A percentile compares a stretch with the other conserved stretches of the same genome.
These are phyloP conservation scores for Pomacea maculata DNA, from an alignment of 1,140 invertebrate genomes.

Conservation along the genomic window DNA sequence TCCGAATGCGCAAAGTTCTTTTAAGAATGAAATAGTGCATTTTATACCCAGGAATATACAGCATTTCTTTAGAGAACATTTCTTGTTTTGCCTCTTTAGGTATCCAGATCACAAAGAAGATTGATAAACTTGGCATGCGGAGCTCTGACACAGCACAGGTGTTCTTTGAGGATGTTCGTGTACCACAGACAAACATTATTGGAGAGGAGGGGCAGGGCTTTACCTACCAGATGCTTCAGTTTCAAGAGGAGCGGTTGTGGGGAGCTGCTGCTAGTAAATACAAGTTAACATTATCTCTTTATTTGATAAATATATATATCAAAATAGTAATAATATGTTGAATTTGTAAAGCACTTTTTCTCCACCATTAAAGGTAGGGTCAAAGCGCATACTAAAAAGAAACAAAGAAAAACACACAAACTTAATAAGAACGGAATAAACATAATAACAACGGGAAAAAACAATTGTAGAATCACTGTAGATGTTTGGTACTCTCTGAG, in stretches of 20 bases:
- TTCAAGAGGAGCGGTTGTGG: constrained; percentile 71
- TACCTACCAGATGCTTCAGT: constrained; percentile 74
- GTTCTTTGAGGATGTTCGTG: constrained; percentile 71
- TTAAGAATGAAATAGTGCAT: not conserved
- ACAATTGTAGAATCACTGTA: no score
- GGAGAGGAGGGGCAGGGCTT: constrained; percentile 73
- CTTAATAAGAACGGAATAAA: no score
- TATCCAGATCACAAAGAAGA: constrained; percentile 61
- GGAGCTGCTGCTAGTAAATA: constrained; percentile 61
- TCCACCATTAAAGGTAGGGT: no score
- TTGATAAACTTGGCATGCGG: constrained; percentile 71
- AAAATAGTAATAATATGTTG: no score
- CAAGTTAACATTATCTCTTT: not conserved
- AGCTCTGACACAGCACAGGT: constrained; percentile 72
- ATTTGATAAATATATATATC: no score
- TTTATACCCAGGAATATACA: not conserved
- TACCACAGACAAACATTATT: constrained; percentile 70
- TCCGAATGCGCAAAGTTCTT: no score
- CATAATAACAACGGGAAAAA: no score
- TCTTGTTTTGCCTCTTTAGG: constrained; percentile 34
- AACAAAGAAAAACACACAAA: no score
- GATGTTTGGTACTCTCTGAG: no score
- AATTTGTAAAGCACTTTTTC: no score
- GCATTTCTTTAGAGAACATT: not conserved
- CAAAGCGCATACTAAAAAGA: no score